These are phyloP conservation scores for Puffinus mauretanicus DNA, from an alignment of 2,113 vertebrate species.

Conservation along the genomic window DNA sequence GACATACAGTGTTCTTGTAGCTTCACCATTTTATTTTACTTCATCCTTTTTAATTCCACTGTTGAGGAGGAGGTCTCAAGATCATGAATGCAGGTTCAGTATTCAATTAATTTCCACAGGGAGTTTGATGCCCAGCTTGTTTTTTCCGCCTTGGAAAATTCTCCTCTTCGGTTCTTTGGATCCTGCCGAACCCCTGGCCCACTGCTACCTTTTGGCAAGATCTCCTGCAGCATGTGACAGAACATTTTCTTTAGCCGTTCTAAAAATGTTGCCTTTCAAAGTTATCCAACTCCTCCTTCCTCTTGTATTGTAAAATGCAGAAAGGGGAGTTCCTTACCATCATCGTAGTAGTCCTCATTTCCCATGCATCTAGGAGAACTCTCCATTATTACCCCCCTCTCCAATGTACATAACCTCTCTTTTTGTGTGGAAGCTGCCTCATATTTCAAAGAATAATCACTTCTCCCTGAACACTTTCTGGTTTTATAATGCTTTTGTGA, in stretches of 20 bases:
- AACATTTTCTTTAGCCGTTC: neutral
- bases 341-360: neutral
- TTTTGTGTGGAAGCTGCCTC: neutral
- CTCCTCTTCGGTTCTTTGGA: neutral
- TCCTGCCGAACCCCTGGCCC: neutral
- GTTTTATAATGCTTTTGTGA: neutral
- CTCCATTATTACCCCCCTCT: neutral
- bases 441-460: neutral
- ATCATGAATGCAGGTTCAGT: neutral
- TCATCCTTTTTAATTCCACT: neutral
- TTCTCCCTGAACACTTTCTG: neutral
- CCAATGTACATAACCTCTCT: neutral
- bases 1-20: neutral
- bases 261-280: neutral
- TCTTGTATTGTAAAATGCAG: neutral
- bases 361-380: neutral
- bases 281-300: neutral
- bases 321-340: neutral
- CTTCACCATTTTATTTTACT: neutral
- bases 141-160: neutral
- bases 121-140: neutral
- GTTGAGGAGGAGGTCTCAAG: neutral
- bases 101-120: neutral
- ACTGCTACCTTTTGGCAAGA: neutral
- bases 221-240: neutral